phyloP scores from a whole-genome alignment of 2,888 invertebrate species.

The Pristionchus exspectatus region DNA sequence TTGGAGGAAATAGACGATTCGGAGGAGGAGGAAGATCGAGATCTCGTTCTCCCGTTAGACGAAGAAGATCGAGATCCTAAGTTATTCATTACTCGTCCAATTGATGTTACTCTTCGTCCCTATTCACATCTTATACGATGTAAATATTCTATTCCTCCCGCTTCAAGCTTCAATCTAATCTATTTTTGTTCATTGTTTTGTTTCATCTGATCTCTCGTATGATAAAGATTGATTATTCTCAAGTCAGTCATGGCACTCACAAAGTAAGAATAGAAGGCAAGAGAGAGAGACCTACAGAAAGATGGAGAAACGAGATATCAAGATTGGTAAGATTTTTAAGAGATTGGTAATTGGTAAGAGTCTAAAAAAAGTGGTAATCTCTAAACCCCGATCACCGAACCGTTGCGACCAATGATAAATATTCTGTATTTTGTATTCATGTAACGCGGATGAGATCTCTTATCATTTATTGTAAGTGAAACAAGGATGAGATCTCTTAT shows the following conservation, averaged over 20 bases:
- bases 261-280: background rate
- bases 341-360: too few species aligned
- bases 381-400: too few species aligned
- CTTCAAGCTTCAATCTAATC: background rate
- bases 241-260: too few species aligned
- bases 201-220: constrained; percentile 40
- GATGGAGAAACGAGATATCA: background rate
- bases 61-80: constrained; percentile 50
- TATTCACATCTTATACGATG: constrained; percentile 44
- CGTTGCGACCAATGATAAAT: too few species aligned
- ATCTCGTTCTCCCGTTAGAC: constrained; percentile 52
- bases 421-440: too few species aligned
- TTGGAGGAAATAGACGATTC: constrained; percentile 30
- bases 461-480: background rate
- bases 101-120: background rate
- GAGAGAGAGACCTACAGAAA: background rate
- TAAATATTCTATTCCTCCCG: background rate
- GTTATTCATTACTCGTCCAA: background rate
- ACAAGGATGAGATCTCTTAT: background rate
- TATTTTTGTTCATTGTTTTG: constrained; percentile 52
- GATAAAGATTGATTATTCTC: constrained; percentile 26
- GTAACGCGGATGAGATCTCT: background rate
- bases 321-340: too few species aligned
- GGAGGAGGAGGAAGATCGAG: constrained; percentile 23
- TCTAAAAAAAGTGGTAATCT: too few species aligned